Base-by-base conservation (phyloP, 2,888 invertebrate species). In the Alloplasta piceator region DNA sequence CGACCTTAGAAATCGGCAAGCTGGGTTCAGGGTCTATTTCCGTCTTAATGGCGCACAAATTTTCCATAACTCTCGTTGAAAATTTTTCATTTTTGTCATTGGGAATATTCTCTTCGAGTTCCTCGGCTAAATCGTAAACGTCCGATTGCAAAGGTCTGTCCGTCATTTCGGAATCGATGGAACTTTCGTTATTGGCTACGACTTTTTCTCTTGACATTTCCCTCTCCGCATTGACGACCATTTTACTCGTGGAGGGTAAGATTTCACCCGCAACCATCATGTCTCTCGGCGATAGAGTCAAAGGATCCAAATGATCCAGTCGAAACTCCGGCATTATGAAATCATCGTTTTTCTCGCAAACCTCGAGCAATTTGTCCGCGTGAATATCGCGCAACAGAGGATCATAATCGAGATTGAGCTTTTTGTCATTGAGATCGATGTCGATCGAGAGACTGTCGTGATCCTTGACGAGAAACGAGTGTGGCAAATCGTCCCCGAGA, bases 251-350 rank as follows among this genome's bases (percentile, higher is more conserved):
- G 0, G 90, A 89, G 0, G 90, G 89, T 10, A 91, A 74, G 50
- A 90, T 89, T 72, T 92, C 90, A 26, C 87, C 90, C 0, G 90
- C 87, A 0, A 92, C 87, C 87, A 90, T 89, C 88, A 90, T 90
- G 58, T 89, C 89, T 10, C 90, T 89, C 0, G 90, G 85, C 3
- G 90, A 87, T 0, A 91, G 82, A 0, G 88, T 76, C 63, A 90
- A 56, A 0, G 89, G 86, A 81, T 91, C 90, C 10, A 92, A 79
- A 74, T 90, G 89, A 66, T 92, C 91, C 52, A 91, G 79, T 50
- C 87, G 89, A 36, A 91, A 90, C 10, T 91, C 90, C 0, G 91
- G 88, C 10, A 91, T 64, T 78, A 88, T 88, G 39, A 90, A 91
- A 52, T 89, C 89, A 41, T 86, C 86, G n/a, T 87, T 86, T 58